A percentile compares a stretch with the other conserved stretches of the same genome.
Evolutionary conservation across 2,888 invertebrate genomes (phyloP).

Genomic region (Stenodera caucasica): DNA sequence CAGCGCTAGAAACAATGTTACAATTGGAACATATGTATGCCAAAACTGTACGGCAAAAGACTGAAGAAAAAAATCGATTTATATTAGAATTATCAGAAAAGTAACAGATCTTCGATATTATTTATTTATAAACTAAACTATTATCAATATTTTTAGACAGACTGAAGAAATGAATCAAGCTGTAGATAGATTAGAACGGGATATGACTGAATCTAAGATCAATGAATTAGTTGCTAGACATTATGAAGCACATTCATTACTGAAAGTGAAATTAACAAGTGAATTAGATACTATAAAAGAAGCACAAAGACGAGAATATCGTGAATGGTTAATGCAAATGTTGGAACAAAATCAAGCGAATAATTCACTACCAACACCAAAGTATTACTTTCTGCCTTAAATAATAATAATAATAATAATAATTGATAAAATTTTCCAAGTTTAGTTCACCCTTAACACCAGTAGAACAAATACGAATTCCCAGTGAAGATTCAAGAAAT

Average conservation of each 20-base stretch:
- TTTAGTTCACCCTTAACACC: slow-evolving; percentile 57
- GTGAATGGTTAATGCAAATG: slow-evolving; percentile 85
- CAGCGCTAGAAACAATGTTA: slow-evolving; percentile 82
- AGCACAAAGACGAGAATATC: slow-evolving; percentile 83
- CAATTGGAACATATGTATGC: slow-evolving; percentile 88
- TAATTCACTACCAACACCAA: slow-evolving; percentile 60
- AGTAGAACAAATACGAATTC: slow-evolving; percentile 34
- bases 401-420: slow-evolving; percentile 7
- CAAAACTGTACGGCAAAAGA: slow-evolving; percentile 73
- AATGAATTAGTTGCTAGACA: slow-evolving; percentile 81
- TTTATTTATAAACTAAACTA: background rate
- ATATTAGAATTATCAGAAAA: slow-evolving; percentile 69
- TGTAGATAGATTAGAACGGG: slow-evolving; percentile 74
- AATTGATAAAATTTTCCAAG: no score
- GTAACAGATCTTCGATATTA: slow-evolving; percentile 45
- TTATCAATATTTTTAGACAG: slow-evolving; percentile 60
- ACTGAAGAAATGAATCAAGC: slow-evolving; percentile 88
- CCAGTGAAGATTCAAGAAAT: slow-evolving; percentile 27
- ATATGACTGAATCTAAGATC: slow-evolving; percentile 81
- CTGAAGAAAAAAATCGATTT: slow-evolving; percentile 72
- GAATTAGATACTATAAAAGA: slow-evolving; percentile 83
- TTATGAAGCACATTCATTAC: slow-evolving; percentile 79
- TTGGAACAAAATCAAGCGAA: slow-evolving; percentile 71
- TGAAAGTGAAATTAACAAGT: slow-evolving; percentile 84
- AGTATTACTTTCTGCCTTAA: slow-evolving; percentile 44